These are phyloP conservation scores for Drosophila persimilis DNA, from an alignment of 1,140 invertebrate species.

Conservation along the genomic window DNA sequence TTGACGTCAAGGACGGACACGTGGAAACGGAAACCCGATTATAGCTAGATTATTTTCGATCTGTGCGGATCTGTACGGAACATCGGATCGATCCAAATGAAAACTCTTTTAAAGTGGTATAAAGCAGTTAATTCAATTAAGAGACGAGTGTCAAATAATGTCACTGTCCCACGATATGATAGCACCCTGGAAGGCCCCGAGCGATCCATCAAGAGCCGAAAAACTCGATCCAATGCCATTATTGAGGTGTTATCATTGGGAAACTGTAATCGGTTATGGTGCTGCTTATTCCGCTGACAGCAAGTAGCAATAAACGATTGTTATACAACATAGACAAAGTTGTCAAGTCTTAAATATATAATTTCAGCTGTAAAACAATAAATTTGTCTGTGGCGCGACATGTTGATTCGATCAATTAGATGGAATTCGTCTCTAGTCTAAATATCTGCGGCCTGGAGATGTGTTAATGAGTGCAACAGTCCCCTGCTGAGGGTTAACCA, in stretches of 20 bases:
- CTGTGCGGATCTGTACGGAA: constrained; percentile 25
- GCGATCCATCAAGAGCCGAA: constrained; percentile 8
- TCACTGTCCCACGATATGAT: constrained; percentile 29
- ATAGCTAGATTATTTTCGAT: constrained; percentile 65
- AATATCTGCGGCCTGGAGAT: constrained; percentile 33
- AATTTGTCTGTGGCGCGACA: constrained; percentile 55
- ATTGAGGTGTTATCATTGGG: constrained; percentile 9
- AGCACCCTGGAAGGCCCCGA: constrained; percentile 39
- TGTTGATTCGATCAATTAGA: constrained; percentile 63
- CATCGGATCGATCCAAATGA: constrained; percentile 20
- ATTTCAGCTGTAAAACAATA: constrained; percentile 68
- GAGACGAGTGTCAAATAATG: constrained; percentile 69
- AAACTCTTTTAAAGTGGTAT: constrained; percentile 73
- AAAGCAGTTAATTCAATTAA: constrained; percentile 78
- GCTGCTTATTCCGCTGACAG: constrained; percentile 19
- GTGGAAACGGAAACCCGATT: constrained; percentile 31
- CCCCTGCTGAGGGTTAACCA: constrained; percentile 20
- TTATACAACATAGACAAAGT: constrained; percentile 35
- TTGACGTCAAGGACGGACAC: constrained; percentile 37
- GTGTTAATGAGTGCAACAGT: constrained; percentile 59
- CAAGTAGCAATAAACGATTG: constrained; percentile 51
- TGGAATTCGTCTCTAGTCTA: constrained; percentile 34
- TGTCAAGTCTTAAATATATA: constrained; percentile 51
- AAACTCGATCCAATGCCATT: constrained; percentile 9
- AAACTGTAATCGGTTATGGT: constrained; percentile 16